Base-by-base conservation (phyloP, 1,140 invertebrate genomes). In the Bombus impatiens region DNA sequence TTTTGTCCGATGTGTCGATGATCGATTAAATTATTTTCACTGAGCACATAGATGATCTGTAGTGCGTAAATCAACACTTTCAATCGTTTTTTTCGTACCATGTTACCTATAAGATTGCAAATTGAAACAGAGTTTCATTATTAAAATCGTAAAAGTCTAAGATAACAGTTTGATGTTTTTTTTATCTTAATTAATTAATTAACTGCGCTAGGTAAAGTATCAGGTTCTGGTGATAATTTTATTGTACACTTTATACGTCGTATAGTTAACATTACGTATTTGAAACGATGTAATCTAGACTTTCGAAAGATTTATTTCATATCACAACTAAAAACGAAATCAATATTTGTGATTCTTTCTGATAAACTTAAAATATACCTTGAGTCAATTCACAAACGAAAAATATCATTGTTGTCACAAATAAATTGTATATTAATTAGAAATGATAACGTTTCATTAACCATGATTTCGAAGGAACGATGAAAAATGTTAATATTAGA, bases 1-100 rank as follows among this genome's bases (percentile, higher is more conserved):
- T 83, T 53, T 72, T 22, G 42, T 32, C 32, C 42, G n/a, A 75
- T 78, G 28, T 53, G 5, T 53, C 18, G 47, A 53, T 53, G 18
- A 53, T 47, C 59, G 42, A 57, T 78, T 9, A 78, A 53, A 53
- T 22, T 53, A 67, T 83, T 86, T 62, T 88, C 84, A 12, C 88
- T 87, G 15, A 90, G 87, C 10, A 88, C 74, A 15, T 79, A 87
- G 25, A 86, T 87, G 22, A 89, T 81, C 75, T 86, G 84, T 40
- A 92, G 35, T 22, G 84, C 71, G 81, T 82, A 87, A 8, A 92
- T 79, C 18, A 92, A 37, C 9, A 88, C 68, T 68, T 78, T 87
- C 57, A 92, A 74, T 57, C 76, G 68, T 86, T 89, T 92, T 37
- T 85, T 88, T 42, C 76, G 70, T 13, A 91, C 91, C 92, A 83